These are phyloP conservation scores for Perodicticus potto DNA, from an alignment of 2,797 vertebrate genomes.

Conservation along the genomic window DNA sequence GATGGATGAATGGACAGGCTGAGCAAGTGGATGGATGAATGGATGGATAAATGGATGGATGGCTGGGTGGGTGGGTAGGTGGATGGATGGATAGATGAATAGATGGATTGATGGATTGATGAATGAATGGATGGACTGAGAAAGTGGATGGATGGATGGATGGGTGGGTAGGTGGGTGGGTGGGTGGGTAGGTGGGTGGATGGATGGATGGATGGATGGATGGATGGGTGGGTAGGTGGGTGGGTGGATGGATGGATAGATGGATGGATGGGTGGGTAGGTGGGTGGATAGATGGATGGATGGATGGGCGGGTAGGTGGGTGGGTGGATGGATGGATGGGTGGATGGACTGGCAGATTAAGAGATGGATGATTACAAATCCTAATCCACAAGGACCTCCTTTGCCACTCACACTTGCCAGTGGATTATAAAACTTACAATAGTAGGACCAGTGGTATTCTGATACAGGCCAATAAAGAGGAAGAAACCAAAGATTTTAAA, in stretches of 20 bases:
- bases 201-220: neutral
- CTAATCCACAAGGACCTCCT: neutral
- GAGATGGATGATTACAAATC: neutral
- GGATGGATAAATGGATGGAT: neutral
- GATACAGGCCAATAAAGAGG: neutral
- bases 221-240: neutral
- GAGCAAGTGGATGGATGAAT: fast-evolving
- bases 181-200: fast-evolving
- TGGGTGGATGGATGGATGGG: no score
- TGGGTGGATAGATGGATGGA: neutral
- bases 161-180: neutral
- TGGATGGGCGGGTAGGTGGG: no score
- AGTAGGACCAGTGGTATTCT: neutral
- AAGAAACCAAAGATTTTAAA: neutral
- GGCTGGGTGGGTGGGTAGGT: neutral
- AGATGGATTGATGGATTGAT: neutral
- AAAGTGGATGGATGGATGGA: neutral
- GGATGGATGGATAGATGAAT: fast-evolving
- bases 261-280: no score
- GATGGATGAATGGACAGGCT: no score
- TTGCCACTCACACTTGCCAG: neutral
- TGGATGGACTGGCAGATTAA: no score
- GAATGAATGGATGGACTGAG: fast-evolving
- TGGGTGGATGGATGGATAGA: neutral
- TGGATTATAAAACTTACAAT: neutral